phyloP scores from a whole-genome alignment of 1,140 invertebrate species.

The Meloidogyne floridensis region DNA sequence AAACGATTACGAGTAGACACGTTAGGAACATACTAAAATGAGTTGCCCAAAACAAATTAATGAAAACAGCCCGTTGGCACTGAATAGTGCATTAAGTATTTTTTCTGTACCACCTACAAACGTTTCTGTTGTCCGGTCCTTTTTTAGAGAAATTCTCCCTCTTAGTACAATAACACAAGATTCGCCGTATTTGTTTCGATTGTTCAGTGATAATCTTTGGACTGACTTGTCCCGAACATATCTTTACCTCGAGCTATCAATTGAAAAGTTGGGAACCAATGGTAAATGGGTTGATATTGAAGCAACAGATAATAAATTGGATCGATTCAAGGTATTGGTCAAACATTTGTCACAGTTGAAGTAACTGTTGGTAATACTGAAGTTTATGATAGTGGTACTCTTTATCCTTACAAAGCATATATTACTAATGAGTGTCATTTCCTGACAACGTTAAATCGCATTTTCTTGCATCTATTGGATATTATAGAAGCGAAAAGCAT shows the following conservation, averaged over 20 bases:
- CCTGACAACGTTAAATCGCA: no score
- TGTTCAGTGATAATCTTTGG: slow-evolving; percentile 37
- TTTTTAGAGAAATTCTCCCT: slow-evolving; percentile 35
- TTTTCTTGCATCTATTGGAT: no score
- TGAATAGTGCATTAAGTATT: slow-evolving; percentile 35
- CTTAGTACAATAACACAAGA: slow-evolving; percentile 26
- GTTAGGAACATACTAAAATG: slow-evolving; percentile 37
- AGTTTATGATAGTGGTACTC: no score
- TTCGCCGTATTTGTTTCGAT: slow-evolving; percentile 21
- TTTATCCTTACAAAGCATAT: no score
- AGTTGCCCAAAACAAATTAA: slow-evolving; percentile 29
- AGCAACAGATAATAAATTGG: slow-evolving; percentile 20
- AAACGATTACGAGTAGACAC: slow-evolving; percentile 27
- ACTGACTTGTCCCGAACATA: slow-evolving; percentile 33
- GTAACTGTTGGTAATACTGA: slow-evolving; percentile 20
- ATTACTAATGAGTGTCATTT: no score
- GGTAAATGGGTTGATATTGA: background rate
- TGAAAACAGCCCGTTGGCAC: slow-evolving; percentile 8
- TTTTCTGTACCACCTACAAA: slow-evolving; percentile 42
- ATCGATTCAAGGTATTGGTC: slow-evolving; percentile 39
- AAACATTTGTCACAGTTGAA: slow-evolving; percentile 46
- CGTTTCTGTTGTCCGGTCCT: slow-evolving; percentile 30
- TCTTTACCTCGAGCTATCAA: slow-evolving; percentile 30
- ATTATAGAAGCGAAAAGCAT: background rate
- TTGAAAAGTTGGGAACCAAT: background rate